Percentiles rank a stretch among this genome's conserved stretches.
These are phyloP conservation scores for Amaurobius ferox DNA, from an alignment of 2,888 invertebrate genomes.

Conservation along the genomic window DNA sequence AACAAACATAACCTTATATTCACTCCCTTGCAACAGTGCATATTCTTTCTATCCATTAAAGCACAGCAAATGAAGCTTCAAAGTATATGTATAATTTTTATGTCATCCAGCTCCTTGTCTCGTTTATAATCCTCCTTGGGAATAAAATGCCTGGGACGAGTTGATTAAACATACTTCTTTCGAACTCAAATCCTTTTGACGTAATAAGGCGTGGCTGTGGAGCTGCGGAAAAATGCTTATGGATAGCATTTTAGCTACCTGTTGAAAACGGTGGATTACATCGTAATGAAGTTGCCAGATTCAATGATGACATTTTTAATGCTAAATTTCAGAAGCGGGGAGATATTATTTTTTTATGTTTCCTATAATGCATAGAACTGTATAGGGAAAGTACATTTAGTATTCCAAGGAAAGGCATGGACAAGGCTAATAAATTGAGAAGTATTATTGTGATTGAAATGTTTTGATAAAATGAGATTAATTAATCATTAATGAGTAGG, in stretches of 20 bases:
- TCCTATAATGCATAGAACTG: too few relatives aligned
- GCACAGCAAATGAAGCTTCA: not conserved
- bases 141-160: slow-evolving; percentile 1
- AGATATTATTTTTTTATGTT: too few relatives aligned
- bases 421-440: too few relatives aligned
- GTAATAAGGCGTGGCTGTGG: slow-evolving; percentile 5
- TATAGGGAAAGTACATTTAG: too few relatives aligned
- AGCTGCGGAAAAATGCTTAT: not conserved
- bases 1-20: too few relatives aligned
- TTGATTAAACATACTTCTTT: slow-evolving; percentile 14
- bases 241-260: not conserved
- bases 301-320: not conserved
- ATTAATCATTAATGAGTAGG: too few relatives aligned
- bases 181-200: not conserved
- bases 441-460: too few relatives aligned
- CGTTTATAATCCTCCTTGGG: slow-evolving; percentile 14
- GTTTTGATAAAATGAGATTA: too few relatives aligned
- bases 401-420: too few relatives aligned
- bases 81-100: slow-evolving; percentile 63
- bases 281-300: not conserved
- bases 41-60: not conserved
- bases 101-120: slow-evolving; percentile 66
- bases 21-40: not conserved
- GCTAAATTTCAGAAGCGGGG: too few relatives aligned
- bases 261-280: not conserved